Base-by-base conservation (phyloP, 2,888 invertebrate species). In the Hirtodrosophila alboralis region DNA sequence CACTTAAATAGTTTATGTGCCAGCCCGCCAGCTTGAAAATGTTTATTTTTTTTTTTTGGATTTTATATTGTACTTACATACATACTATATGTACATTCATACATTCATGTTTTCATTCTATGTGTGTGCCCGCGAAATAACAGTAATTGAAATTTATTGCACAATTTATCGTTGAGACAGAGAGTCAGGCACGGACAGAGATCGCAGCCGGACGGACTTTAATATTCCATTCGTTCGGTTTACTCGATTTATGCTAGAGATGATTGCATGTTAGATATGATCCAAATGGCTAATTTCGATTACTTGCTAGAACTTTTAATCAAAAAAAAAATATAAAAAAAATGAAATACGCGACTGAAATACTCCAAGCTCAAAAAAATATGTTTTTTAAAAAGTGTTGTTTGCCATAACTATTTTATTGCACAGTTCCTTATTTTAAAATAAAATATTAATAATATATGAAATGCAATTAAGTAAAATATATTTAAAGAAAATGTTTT, bases 81-180 rank as follows among this genome's bases (percentile, higher is more conserved):
- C 18, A 18, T 5, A 21, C 4, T 14, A 30, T 44, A 40, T 37
- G 5, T 10, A 21, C 16, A 9, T 4, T 21, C 4, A 28, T 16
- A 13, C 21, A 30, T 44, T 31, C 14, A 31, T 52, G 34, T 49
- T 36, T 36, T 40, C 43, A 47, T 70, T 65, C 48, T 65, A 60
- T 63, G 68, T 72, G 57, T 64, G 63, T 59, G 77, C 73, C 66
- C 57, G 73, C 66, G 59, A 72, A 83, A 84, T 87, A 84, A 79
- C 85, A 81, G 83, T 88, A 88, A 89, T 89, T 89, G 89, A 89
- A 89, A 89, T 89, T 89, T 89, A 89, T 89, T 89, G 87, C 89
- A 89, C 85, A 86, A 88, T 88, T 88, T 89, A 87, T 86, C 77
- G 84, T 75, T 83, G 74, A 78, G 86, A 86, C 84, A 79, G 80